Percentiles rank a stretch among this genome's conserved stretches.
These are phyloP conservation scores for Zaprionus ornatus DNA, from an alignment of 1,140 invertebrate genomes.

Conservation along the genomic window DNA sequence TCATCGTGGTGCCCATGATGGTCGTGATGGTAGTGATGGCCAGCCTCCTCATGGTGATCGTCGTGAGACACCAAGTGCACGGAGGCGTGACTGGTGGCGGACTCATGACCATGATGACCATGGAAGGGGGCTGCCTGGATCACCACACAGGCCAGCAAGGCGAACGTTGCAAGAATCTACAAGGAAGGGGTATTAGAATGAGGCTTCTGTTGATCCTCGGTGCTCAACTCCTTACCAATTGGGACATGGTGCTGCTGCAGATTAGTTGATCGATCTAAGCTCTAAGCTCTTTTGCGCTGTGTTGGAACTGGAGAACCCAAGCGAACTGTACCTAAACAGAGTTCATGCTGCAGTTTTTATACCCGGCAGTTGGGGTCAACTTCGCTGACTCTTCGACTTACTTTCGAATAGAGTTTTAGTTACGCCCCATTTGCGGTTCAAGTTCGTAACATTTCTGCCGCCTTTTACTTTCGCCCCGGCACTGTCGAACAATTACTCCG, in stretches of 20 bases:
- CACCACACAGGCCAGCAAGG: constrained; percentile 47
- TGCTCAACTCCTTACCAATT: constrained; percentile 52
- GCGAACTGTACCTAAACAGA: constrained; percentile 61
- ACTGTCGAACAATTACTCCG: constrained; percentile 39
- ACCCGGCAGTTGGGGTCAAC: constrained; percentile 3
- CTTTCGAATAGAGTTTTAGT: constrained; percentile 66
- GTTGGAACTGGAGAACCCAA: constrained; percentile 44
- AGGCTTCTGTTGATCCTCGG: background rate
- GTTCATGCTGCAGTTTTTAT: constrained; percentile 28
- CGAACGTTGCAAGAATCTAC: constrained; percentile 55
- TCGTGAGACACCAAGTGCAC: constrained; percentile 71
- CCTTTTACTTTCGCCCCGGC: constrained; percentile 59
- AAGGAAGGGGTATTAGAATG: background rate
- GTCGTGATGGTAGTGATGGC: constrained; percentile 34
- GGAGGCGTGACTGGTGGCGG: constrained; percentile 71
- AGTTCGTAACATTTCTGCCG: constrained; percentile 38
- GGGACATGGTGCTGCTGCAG: constrained; percentile 65
- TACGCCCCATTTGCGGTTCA: constrained; percentile 69
- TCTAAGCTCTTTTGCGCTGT: constrained; percentile 34
- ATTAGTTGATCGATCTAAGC: constrained; percentile 58
- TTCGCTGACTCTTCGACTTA: constrained; percentile 13
- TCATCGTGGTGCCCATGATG: constrained; percentile 56
- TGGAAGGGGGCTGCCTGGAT: constrained; percentile 61
- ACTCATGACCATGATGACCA: constrained; percentile 29
- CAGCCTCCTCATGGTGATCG: constrained; percentile 29